phyloP scores from a whole-genome alignment of 2,113 vertebrate species.

The Fregetta grallaria region DNA sequence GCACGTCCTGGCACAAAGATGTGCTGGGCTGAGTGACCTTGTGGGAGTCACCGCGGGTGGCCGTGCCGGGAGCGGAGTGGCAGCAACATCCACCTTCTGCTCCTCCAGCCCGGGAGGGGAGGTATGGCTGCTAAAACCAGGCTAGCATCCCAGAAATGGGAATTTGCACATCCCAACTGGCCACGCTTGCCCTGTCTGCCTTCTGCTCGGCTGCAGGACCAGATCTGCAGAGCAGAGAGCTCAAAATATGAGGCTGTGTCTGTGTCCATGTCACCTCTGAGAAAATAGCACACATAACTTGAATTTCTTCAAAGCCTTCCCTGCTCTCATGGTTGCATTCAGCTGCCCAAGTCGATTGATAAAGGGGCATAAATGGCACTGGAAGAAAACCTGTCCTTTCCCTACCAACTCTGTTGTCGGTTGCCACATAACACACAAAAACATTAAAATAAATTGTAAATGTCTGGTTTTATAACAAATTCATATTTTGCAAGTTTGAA shows the following conservation, averaged over 20 bases:
- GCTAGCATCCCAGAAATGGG: neutral
- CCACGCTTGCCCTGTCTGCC: rapidly evolving
- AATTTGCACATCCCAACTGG: neutral
- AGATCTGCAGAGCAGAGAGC: neutral
- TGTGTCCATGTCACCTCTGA: neutral
- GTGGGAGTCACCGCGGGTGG: rapidly evolving
- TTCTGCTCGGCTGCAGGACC: neutral
- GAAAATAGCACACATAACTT: rapidly evolving
- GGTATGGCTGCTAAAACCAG: neutral
- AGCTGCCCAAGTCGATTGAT: neutral
- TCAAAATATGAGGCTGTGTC: neutral
- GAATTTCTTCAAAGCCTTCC: neutral
- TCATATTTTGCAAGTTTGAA: neutral
- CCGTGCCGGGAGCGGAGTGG: rapidly evolving
- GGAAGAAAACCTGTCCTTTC: neutral
- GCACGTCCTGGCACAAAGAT: neutral
- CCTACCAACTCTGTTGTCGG: neutral
- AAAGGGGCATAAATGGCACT: neutral
- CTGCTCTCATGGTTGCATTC: neutral
- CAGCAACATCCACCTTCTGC: neutral
- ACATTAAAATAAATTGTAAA: neutral
- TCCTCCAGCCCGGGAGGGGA: neutral
- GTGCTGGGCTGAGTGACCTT: neutral
- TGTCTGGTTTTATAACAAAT: neutral
- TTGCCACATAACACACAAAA: neutral